Base-by-base conservation (phyloP, 1,140 invertebrate species). In the Coboldia fuscipes region DNA sequence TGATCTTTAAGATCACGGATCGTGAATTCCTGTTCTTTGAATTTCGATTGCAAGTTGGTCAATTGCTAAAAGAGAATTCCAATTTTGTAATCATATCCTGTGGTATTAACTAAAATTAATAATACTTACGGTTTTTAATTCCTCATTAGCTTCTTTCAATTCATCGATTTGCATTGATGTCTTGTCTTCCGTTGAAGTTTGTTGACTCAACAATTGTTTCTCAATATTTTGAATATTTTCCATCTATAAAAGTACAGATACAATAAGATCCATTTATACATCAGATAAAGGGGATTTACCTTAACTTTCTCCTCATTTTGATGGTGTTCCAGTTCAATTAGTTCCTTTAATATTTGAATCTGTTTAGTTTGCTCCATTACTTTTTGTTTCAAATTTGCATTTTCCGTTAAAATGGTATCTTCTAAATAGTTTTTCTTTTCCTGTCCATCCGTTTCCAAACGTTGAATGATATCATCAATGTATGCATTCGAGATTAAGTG, bases 291-390 rank as follows among this genome's bases (percentile, higher is more conserved):
- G 23, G 23, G n/a, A 24, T 24, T 24, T 24, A 24, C 23, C n/a
- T n/a, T 24, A n/a, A 24, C 7, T 24, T 24, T n/a, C n/a, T n/a
- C n/a, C n/a, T n/a, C n/a, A n/a, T n/a, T n/a, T n/a, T 36, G 26
- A 10, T 4, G 26, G 27, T 26, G 28, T 30, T 36, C 34, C 15
- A 36, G 28, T 36, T 36, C 27, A 9, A 36, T 21, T 27, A 36
- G 28, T 21, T 36, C 34, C 18, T 36, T n/a, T 13, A 36, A 29
- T n/a, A 36, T 13, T 14, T 36, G 18, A 21, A 23, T 36, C 14
- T 26, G 34, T 29, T 27, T 15, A 15, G 14, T 36, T 17, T 36
- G 20, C 13, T 36, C 34, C 4, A 26, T 13, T 17, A 36, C n/a
- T 30, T 28, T 36, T 14, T 21, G 15, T 24, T 36, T 36, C 12